Evolutionary conservation across 2,888 invertebrate genomes (phyloP).

Genomic region (Drosophila kokeensis): DNA sequence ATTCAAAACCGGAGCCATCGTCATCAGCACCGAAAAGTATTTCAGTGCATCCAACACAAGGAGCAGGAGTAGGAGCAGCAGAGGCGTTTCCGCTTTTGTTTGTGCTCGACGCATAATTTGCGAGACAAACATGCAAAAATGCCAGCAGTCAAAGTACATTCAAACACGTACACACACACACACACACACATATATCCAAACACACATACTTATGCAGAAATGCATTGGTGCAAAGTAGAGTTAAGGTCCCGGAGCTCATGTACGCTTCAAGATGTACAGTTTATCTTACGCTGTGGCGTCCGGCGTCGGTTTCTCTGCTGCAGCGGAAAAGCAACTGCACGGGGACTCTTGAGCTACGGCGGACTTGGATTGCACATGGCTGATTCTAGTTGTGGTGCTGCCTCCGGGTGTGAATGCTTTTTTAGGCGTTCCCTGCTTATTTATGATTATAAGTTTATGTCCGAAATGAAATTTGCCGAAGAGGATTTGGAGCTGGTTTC

Average conservation of each 20-base stretch:
- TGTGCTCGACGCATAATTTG: conserved; percentile 78
- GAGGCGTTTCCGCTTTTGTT: conserved; percentile 72
- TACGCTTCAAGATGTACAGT: conserved; percentile 72
- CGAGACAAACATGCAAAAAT: conserved; percentile 79
- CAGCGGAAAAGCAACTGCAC: conserved; percentile 49
- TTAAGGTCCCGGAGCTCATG: conserved; percentile 41
- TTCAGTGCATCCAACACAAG: conserved; percentile 41
- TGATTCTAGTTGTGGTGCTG: conserved; percentile 16
- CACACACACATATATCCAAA: neutral
- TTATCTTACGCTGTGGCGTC: conserved; percentile 69
- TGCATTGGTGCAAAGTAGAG: conserved; percentile 71
- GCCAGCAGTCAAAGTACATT: conserved; percentile 65
- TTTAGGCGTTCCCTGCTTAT: conserved; percentile 67
- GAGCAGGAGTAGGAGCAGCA: neutral
- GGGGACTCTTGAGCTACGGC: conserved; percentile 6
- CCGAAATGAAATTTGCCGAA: conserved; percentile 70
- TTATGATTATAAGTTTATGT: conserved; percentile 78
- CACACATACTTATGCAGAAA: conserved; percentile 36
- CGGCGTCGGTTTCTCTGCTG: conserved; percentile 29
- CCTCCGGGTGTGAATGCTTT: conserved; percentile 49
- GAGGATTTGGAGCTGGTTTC: conserved; percentile 8
- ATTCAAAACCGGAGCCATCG: conserved; percentile 36
- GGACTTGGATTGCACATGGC: conserved; percentile 25
- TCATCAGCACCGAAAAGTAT: conserved; percentile 56
- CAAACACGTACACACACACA: conserved; percentile 20